These are phyloP conservation scores for Plecturocebus donacophilus DNA, from an alignment of 2,113 vertebrate species.

Conservation along the genomic window DNA sequence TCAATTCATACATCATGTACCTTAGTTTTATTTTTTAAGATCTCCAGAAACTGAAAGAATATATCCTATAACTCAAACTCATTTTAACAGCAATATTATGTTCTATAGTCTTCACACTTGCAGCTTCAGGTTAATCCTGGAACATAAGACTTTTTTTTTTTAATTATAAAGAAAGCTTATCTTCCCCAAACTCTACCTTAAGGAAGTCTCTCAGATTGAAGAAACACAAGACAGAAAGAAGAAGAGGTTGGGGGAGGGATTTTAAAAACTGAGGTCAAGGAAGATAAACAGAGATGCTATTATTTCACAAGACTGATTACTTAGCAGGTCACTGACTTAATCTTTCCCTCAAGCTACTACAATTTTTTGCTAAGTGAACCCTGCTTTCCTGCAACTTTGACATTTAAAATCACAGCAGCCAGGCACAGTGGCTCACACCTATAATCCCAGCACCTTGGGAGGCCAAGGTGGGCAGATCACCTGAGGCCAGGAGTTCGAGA, in stretches of 20 bases:
- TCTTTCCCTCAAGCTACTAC: constrained; percentile 7
- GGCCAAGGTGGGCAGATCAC: too few relatives aligned
- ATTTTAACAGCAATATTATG: constrained; percentile 1
- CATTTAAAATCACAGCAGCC: not conserved
- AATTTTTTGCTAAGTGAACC: not conserved
- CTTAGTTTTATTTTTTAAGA: constrained; percentile 7
- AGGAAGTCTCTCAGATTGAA: not conserved
- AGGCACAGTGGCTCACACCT: too few relatives aligned
- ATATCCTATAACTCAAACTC: not conserved
- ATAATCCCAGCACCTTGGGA: too few relatives aligned
- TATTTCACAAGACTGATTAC: not conserved
- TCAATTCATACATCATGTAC: not conserved
- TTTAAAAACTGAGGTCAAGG: not conserved
- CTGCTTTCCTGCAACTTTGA: not conserved
- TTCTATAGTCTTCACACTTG: not conserved
- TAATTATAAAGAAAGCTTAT: not conserved
- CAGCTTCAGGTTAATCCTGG: not conserved
- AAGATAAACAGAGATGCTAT: not conserved
- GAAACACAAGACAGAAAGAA: not conserved
- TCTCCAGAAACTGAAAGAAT: constrained; percentile 23
- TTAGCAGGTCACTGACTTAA: not conserved
- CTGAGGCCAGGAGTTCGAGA: too few relatives aligned
- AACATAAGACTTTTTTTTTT: not conserved
- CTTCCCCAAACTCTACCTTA: not conserved
- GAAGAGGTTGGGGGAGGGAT: not conserved